Conservation (phyloP, 2,797 vertebrate genomes). For the Cirrhinus mrigala region DNA sequence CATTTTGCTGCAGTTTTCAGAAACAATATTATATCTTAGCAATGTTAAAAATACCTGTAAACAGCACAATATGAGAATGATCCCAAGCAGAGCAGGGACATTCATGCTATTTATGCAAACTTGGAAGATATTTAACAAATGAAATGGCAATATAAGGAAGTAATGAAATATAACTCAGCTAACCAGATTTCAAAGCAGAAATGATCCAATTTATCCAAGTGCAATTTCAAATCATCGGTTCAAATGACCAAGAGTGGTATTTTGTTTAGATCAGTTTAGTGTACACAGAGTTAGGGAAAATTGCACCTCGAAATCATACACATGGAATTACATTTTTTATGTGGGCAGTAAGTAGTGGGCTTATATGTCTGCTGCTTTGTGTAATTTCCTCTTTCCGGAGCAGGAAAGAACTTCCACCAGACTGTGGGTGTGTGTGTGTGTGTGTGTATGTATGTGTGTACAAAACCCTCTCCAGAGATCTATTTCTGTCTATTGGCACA, state of each 20-base stretch:
- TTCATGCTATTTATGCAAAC: background rate
- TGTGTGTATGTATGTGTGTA: background rate
- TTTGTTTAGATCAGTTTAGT: background rate
- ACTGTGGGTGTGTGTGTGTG: conserved; percentile 26
- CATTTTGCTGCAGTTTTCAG: background rate
- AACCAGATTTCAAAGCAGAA: background rate
- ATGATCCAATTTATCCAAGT: background rate
- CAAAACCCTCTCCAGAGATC: background rate
- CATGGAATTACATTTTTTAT: conserved; percentile 28
- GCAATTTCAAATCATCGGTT: background rate
- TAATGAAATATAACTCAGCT: background rate
- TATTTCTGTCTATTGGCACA: conserved; percentile 30
- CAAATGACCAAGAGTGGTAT: background rate
- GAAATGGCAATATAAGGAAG: background rate
- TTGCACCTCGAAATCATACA: conserved; percentile 18
- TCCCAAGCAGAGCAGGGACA: background rate
- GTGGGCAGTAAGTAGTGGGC: conserved; percentile 10
- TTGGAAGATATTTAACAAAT: background rate
- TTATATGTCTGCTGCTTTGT: conserved; percentile 33
- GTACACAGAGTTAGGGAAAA: background rate
- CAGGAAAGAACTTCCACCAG: conserved; percentile 31
- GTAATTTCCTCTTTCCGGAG: conserved; percentile 44
- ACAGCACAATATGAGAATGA: background rate
- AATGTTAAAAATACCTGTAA: background rate
- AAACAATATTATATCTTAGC: background rate